Percentiles rank a stretch among this genome's conserved stretches.
phyloP scores from a whole-genome alignment of 2,797 vertebrate genomes.

The Alauda arvensis region DNA sequence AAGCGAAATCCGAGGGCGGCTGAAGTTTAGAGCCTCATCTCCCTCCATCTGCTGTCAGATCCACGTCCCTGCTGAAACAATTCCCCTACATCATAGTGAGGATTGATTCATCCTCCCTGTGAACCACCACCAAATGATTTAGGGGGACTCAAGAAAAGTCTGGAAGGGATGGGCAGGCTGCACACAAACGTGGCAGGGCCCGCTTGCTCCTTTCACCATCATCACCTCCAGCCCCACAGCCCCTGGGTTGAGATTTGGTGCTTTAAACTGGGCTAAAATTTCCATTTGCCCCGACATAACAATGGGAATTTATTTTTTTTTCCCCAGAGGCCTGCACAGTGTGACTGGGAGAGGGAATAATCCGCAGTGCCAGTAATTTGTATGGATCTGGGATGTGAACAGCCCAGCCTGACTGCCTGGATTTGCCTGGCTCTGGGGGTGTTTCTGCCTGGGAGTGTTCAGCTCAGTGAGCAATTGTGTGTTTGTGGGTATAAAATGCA shows the following conservation, averaged over 20 bases:
- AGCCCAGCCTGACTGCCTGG: constrained; percentile 19
- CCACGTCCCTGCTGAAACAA: not conserved
- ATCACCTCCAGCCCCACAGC: not conserved
- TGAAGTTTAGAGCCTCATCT: not conserved
- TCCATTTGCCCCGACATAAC: not conserved
- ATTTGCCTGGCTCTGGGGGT: not conserved
- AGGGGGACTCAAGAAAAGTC: not conserved
- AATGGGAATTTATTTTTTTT: not conserved
- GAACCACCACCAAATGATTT: not conserved
- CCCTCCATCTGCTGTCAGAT: not conserved
- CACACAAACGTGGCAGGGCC: not conserved
- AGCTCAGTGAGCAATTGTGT: not conserved
- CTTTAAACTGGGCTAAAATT: not conserved
- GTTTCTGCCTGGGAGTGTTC: not conserved
- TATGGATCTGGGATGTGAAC: constrained; percentile 37
- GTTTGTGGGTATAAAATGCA: not conserved
- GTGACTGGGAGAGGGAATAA: not conserved
- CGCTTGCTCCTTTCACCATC: not conserved
- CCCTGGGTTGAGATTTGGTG: not conserved
- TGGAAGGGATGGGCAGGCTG: not conserved
- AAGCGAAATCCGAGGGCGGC: not conserved
- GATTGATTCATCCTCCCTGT: not conserved
- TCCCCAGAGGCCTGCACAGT: rapidly evolving
- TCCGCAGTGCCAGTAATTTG: not conserved
- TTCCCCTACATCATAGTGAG: not conserved